Evolutionary conservation across 2,888 invertebrate genomes (phyloP).

Genomic region (Caenorhabditis afra): DNA sequence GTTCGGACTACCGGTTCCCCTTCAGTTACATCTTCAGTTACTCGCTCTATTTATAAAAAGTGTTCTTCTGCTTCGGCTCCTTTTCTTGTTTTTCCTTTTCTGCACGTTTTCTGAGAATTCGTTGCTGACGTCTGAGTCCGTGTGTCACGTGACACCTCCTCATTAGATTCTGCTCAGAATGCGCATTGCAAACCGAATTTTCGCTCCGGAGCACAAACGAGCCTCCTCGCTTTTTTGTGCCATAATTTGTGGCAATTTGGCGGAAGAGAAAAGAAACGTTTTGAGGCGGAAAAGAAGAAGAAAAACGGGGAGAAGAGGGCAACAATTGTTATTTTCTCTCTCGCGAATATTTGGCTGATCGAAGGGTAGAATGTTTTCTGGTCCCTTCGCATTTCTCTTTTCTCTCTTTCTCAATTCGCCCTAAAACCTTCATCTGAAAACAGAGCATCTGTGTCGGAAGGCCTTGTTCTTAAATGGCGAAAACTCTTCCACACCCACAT

Average conservation of each 20-base stretch:
- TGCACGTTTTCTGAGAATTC: background rate
- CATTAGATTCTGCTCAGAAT: too few species aligned
- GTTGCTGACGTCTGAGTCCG: background rate
- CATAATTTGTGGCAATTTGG: slow-evolving; percentile 28
- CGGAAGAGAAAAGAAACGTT: background rate
- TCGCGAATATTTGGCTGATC: slow-evolving; percentile 36
- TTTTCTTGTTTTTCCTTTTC: background rate
- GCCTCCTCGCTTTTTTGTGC: background rate
- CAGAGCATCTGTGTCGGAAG: too few species aligned
- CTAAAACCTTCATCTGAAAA: background rate
- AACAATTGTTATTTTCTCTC: slow-evolving; percentile 9
- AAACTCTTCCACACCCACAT: too few species aligned
- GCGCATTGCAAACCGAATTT: background rate
- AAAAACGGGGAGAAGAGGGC: slow-evolving; percentile 20
- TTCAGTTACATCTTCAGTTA: slow-evolving; percentile 14
- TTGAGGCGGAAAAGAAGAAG: slow-evolving; percentile 10
- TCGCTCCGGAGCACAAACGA: background rate
- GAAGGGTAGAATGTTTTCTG: slow-evolving; percentile 49
- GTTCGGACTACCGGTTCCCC: slow-evolving; percentile 54
- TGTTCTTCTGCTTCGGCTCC: background rate
- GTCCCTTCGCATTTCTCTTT: slow-evolving; percentile 12
- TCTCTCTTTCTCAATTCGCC: too few species aligned
- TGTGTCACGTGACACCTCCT: background rate
- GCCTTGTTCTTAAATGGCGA: too few species aligned
- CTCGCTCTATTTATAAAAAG: slow-evolving; percentile 6